A percentile compares a stretch with the other conserved stretches of the same genome.
phyloP scores from a whole-genome alignment of 2,113 vertebrate genomes.

The Sisor rabdophorus region DNA sequence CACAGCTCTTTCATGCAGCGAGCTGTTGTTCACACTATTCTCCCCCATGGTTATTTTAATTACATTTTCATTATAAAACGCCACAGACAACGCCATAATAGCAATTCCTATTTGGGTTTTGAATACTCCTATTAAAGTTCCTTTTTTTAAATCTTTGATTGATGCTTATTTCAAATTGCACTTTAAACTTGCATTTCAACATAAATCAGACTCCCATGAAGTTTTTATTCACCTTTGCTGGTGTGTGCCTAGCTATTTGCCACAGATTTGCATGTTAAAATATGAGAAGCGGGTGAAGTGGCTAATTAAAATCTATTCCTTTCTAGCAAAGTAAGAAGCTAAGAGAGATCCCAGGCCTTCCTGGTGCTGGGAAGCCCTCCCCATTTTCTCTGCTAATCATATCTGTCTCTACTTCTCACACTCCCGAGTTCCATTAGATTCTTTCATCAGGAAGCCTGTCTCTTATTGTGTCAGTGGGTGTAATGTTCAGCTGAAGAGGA shows the following conservation, averaged over 20 bases:
- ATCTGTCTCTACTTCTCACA: slow-evolving; percentile 23
- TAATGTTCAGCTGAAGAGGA: slow-evolving; percentile 22
- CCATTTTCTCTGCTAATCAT: slow-evolving; percentile 16
- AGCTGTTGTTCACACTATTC: background rate
- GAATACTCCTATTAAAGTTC: background rate
- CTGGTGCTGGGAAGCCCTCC: slow-evolving; percentile 24
- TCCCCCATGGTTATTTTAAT: background rate
- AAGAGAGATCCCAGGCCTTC: slow-evolving; percentile 1
- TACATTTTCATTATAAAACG: slow-evolving; percentile 2
- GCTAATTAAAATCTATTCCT: slow-evolving; percentile 50
- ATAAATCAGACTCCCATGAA: slow-evolving; percentile 16
- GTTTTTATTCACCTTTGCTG: background rate
- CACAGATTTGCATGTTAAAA: slow-evolving; percentile 33
- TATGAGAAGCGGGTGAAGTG: slow-evolving; percentile 38
- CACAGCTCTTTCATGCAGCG: slow-evolving; percentile 8
- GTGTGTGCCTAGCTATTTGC: slow-evolving; percentile 21
- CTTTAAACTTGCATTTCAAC: slow-evolving; percentile 10
- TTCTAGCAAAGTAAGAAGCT: slow-evolving; percentile 18
- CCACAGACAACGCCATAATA: background rate
- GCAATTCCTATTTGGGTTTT: background rate
- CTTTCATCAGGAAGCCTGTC: slow-evolving; percentile 27
- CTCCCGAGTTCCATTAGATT: slow-evolving; percentile 34
- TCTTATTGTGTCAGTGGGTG: slow-evolving; percentile 16
- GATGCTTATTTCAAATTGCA: background rate
- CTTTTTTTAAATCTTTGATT: background rate